These are phyloP conservation scores for Rhinopithecus roxellana DNA, from an alignment of 2,113 vertebrate species.

Conservation along the genomic window DNA sequence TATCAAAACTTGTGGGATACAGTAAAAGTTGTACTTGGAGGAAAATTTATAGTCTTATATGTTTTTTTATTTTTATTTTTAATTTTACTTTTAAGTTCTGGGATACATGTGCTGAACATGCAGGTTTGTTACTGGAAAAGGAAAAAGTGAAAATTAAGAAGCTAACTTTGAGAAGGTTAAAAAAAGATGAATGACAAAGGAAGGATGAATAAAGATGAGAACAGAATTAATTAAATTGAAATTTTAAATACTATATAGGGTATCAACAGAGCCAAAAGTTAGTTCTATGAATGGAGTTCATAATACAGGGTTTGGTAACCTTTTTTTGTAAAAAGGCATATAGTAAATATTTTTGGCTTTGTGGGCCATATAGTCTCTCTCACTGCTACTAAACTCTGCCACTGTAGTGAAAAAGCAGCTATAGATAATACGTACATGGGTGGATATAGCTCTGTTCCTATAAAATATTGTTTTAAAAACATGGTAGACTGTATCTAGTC, in stretches of 20 bases:
- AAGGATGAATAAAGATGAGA: not conserved
- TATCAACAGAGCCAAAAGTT: not conserved
- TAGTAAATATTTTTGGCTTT: not conserved
- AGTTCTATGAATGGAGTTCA: not conserved
- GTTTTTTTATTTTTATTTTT: not conserved
- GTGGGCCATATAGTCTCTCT: not conserved
- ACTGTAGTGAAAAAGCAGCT: not conserved
- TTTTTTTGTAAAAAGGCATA: not conserved
- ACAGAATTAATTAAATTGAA: constrained; percentile 22
- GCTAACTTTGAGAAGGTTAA: constrained; percentile 9
- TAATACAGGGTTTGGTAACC: not conserved
- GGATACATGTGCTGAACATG: too few species aligned
- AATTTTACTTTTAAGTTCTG: too few species aligned
- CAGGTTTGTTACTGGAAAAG: constrained; percentile 13
- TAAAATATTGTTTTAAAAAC: not conserved
- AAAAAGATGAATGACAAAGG: not conserved
- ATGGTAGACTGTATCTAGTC: not conserved
- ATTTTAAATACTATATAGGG: not conserved
- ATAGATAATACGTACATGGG: not conserved
- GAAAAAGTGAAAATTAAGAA: constrained; percentile 30
- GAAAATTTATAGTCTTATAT: constrained; percentile 54
- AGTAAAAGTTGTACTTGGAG: constrained; percentile 45
- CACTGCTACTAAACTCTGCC: not conserved
- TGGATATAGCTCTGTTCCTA: not conserved
- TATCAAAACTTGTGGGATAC: constrained; percentile 57